Evolutionary conservation across 2,113 vertebrate genomes (phyloP).

Genomic region (Okapia johnstoni): DNA sequence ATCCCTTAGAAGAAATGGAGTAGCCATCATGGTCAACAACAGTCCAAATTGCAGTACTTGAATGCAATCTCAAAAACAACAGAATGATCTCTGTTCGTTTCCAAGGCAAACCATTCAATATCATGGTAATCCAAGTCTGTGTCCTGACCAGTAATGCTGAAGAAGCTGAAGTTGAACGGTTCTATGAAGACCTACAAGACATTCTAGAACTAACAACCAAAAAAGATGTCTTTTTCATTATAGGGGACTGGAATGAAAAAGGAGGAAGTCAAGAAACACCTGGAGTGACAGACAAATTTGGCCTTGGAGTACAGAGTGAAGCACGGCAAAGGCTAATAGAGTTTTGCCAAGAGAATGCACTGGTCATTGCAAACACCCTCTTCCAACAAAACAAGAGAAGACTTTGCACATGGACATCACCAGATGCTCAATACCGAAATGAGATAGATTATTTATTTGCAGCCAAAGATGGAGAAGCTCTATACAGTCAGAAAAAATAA

Average conservation of each 20-base stretch:
- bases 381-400: neutral
- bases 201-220: neutral
- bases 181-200: neutral
- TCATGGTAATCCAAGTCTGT: neutral
- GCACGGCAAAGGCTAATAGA: neutral
- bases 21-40: neutral
- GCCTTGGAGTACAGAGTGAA: neutral
- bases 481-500: neutral
- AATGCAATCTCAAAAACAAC: neutral
- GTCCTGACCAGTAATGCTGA: neutral
- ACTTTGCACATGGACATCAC: neutral
- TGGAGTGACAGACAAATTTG: neutral
- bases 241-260: neutral
- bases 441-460: neutral
- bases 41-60: neutral
- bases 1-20: neutral
- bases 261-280: neutral
- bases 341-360: neutral
- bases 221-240: neutral
- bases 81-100: neutral
- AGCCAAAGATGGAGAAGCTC: neutral
- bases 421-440: neutral
- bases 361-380: neutral
- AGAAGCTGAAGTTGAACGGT: neutral
- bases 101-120: neutral